Base-by-base conservation (phyloP, 2,113 vertebrate species). In the Microtus ochrogaster region DNA sequence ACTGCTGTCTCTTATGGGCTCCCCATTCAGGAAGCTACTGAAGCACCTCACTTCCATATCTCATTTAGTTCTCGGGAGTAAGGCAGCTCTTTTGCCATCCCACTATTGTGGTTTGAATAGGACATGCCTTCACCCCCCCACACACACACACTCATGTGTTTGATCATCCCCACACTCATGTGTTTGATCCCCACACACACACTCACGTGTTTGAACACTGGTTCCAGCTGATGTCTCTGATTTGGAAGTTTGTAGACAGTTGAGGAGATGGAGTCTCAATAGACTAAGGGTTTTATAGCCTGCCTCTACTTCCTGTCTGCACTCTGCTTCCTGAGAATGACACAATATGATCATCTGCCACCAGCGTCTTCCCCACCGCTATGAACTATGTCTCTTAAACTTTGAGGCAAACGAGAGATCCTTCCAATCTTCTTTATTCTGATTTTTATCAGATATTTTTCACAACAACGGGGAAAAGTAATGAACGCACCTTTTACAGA, bases 331-430 rank as follows among this genome's bases (percentile, higher is more conserved):
- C 85, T 8, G 33, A n/a, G 12, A 16, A n/a, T 33, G 12, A 52
- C 33, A 52, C 12, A 26, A 24, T 6, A 9, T 86, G 26, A 66
- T 44, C 63, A 22, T 4, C 61, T 7, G 30, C 63, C 28, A 49
- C 41, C 63, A 52, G 0, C 7, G 6, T 24, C 65, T n/a, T 72
- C 44, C 13, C 30, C 33, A 36, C 12, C 1, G 3, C 0, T 10
- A 8, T 1, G 21, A 24, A 65, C 39, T 36, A 4, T 68, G 17
- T 68, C 39, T 17, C n/a, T 73, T 73, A 17, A 73, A 88, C 49
- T 19, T 10, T 28, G 22, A 73, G 47, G 14, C 49, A 73, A 58
- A 73, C 16, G 10, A 9, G 10, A 9, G 58, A 39, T 68, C 55
- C 84, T 52, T 86, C 33, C 33, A 21, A 19, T 21, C 30, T 47